Evolutionary conservation across 1,140 invertebrate genomes (phyloP).

Genomic region (Eulimnadia texana): DNA sequence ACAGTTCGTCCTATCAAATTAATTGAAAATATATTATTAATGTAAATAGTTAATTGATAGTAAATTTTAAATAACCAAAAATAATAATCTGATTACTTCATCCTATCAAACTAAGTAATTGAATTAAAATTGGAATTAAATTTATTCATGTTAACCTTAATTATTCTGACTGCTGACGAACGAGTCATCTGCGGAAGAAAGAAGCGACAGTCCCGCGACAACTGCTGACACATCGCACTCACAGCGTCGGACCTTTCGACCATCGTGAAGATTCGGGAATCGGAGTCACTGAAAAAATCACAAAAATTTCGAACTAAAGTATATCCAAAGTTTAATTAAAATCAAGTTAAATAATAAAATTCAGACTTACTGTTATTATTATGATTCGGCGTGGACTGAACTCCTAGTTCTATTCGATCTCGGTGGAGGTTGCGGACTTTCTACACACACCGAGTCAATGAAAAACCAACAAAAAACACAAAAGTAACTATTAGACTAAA

Average conservation of each 20-base stretch:
- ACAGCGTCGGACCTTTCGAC: slow-evolving; percentile 47
- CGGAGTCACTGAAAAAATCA: slow-evolving; percentile 59
- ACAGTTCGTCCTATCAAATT: slow-evolving; percentile 22
- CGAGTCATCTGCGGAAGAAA: slow-evolving; percentile 53
- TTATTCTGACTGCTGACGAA: slow-evolving; percentile 22
- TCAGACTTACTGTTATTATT: slow-evolving; percentile 15
- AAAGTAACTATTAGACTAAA: too few relatives aligned
- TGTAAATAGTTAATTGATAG: too few relatives aligned
- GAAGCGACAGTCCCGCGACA: slow-evolving; percentile 64
- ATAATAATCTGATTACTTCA: too few relatives aligned
- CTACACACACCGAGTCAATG: background rate
- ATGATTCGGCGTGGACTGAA: slow-evolving; percentile 3
- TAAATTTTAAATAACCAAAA: too few relatives aligned
- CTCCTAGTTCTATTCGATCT: background rate
- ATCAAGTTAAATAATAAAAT: background rate
- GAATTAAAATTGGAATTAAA: slow-evolving; percentile 7
- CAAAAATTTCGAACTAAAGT: too few relatives aligned
- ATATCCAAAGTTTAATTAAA: too few relatives aligned
- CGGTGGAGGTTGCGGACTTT: slow-evolving; percentile 7
- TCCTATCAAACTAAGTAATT: background rate
- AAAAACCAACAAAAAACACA: background rate
- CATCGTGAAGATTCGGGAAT: slow-evolving; percentile 59
- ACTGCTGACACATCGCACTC: slow-evolving; percentile 72
- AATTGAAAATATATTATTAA: too few relatives aligned
- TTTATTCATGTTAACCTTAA: slow-evolving; percentile 4